Evolutionary conservation across 2,113 vertebrate genomes (phyloP).

Genomic region (Nannobrachium achirus): DNA sequence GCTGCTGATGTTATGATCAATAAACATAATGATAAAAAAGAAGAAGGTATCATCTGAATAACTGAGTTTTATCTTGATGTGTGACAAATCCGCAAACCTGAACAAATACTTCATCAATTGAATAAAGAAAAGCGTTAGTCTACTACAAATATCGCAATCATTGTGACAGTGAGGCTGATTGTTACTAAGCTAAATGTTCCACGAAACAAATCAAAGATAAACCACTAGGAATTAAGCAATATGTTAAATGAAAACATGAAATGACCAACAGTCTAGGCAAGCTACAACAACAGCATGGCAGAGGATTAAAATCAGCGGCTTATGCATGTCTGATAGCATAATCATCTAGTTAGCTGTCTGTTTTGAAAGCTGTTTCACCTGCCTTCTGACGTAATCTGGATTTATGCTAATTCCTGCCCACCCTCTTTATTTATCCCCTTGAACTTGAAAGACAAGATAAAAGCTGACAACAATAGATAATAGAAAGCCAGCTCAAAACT

Average conservation of each 20-base stretch:
- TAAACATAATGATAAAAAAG: not conserved
- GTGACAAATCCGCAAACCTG: slow-evolving; percentile 51
- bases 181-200: slow-evolving; percentile 42
- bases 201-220: slow-evolving; percentile 12
- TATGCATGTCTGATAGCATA: slow-evolving; percentile 44
- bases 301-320: slow-evolving; percentile 54
- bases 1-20: slow-evolving; percentile 7
- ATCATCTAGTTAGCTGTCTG: slow-evolving; percentile 55
- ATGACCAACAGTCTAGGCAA: slow-evolving; percentile 39
- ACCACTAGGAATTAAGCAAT: slow-evolving; percentile 63
- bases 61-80: slow-evolving; percentile 47
- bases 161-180: slow-evolving; percentile 52
- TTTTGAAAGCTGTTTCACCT: slow-evolving; percentile 60
- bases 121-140: slow-evolving; percentile 46
- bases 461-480: slow-evolving; percentile 26
- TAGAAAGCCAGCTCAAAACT: slow-evolving; percentile 24
- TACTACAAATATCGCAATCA: slow-evolving; percentile 51
- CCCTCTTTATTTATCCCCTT: slow-evolving; percentile 16
- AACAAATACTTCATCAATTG: slow-evolving; percentile 28
- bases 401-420: slow-evolving; percentile 53
- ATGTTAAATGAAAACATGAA: slow-evolving; percentile 49
- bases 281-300: slow-evolving; percentile 25
- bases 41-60: slow-evolving; percentile 13
- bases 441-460: slow-evolving; percentile 16
- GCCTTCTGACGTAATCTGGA: slow-evolving; percentile 62